Evolutionary conservation across 2,888 invertebrate genomes (phyloP), one percentile per base, ranked within the genome.

Genomic region (Oscheius sp.): DNA sequence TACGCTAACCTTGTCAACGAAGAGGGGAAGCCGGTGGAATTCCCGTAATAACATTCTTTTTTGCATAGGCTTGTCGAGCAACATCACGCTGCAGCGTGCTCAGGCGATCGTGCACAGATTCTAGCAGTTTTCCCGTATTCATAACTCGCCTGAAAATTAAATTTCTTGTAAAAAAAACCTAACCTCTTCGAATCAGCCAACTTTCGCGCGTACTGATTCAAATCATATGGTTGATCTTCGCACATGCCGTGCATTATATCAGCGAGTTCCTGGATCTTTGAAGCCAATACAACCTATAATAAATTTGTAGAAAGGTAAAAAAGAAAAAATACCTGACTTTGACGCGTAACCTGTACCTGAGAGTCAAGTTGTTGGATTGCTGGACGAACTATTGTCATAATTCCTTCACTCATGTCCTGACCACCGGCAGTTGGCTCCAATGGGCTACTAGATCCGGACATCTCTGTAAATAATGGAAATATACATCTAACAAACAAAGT

Each of bases 11-110:
- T 22, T 22, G 26, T 62, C 32, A 62, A 24, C 62, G 62, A 3
- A 47, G 32, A 6, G 72, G 70, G 2, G 70, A 62, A 8, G 64
- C 70, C 5, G 70, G 70, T 0, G 72, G 51, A 20, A 64, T 64
- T n/a, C 67, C 67, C 14, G 57, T 51, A 20, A 68, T 50, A 5
- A 49, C 49, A 28, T 59, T 54, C 41, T 67, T 68, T 26, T 63
- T 51, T 2, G 66, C 63, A 63, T 77, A 73, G 14, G 75, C 73
- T 61, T 82, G 78, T 9, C 82, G 63, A 2, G 80, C 80, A 9
- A 83, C 78, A 17, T 73, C 72, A n/a, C 82, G 26, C 63, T 82
- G 82, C 4, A 82, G 67, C 20, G 69, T 68, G 9, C 76, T 67
- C 70, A 82, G 69, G 8, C 81, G 74, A 28, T 78, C 77, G 50